Percentiles rank a stretch among this genome's conserved stretches.
phyloP scores from a whole-genome alignment of 1,140 invertebrate species.

The Calycopis cecrops region DNA sequence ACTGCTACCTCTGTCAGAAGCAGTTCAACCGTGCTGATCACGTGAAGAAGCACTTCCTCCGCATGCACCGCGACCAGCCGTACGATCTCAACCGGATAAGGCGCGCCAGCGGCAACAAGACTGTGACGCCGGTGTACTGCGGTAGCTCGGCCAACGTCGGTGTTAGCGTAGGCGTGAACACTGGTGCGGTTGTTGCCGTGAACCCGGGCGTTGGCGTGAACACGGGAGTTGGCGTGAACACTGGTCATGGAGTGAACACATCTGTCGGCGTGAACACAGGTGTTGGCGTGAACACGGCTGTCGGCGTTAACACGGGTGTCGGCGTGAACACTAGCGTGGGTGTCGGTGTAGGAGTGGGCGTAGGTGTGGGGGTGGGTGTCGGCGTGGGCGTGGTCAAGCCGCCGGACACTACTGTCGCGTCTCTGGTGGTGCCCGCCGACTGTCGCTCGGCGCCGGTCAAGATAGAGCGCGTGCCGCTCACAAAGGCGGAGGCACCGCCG shows the following conservation, averaged over 20 bases:
- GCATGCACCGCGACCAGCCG: slow-evolving; percentile 90
- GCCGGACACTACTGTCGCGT: slow-evolving; percentile 13
- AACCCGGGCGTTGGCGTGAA: slow-evolving; percentile 18
- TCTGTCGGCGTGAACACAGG: not conserved
- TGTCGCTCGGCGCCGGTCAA: slow-evolving; percentile 42
- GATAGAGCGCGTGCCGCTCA: slow-evolving; percentile 45
- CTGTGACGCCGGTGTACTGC: slow-evolving; percentile 72
- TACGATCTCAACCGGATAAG: slow-evolving; percentile 91
- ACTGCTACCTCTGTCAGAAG: slow-evolving; percentile 93
- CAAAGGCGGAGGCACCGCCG: slow-evolving; percentile 38
- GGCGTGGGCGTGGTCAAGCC: slow-evolving; percentile 31
- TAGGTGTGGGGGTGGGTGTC: slow-evolving; percentile 65
- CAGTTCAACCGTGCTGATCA: slow-evolving; percentile 96
- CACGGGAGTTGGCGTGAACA: not conserved
- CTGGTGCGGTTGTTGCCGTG: slow-evolving; percentile 25
- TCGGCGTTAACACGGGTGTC: not conserved
- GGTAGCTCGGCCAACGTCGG: slow-evolving; percentile 16
- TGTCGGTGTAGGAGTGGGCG: slow-evolving; percentile 51
- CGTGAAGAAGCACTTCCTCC: slow-evolving; percentile 94
- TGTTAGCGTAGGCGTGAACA: slow-evolving; percentile 18
- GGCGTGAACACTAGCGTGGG: slow-evolving; percentile 1
- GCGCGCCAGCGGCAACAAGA: slow-evolving; percentile 65
- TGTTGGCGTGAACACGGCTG: not conserved
- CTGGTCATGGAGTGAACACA: no score
- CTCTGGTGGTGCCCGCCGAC: slow-evolving; percentile 23